These are phyloP conservation scores for Cynopterus sphinx DNA, from an alignment of 2,797 vertebrate genomes.

Conservation along the genomic window DNA sequence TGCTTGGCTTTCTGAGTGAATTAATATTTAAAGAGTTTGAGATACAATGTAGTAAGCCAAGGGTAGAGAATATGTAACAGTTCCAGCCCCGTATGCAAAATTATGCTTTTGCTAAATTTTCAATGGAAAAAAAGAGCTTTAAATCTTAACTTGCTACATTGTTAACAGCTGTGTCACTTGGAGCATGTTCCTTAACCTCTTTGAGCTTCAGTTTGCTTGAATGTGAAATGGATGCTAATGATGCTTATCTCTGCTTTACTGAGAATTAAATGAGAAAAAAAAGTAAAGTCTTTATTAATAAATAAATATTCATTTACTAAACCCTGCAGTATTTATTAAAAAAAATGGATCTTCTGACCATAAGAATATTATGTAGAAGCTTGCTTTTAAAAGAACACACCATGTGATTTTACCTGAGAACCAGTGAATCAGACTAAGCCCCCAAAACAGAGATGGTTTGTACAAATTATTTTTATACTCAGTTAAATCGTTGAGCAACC, in stretches of 20 bases:
- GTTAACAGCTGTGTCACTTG: constrained; percentile 8
- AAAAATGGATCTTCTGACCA: not conserved
- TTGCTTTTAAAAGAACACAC: not conserved
- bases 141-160: not conserved
- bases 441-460: not conserved
- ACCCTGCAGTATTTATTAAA: not conserved
- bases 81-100: not conserved
- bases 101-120: constrained; percentile 37
- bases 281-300: constrained; percentile 39
- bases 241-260: constrained; percentile 3
- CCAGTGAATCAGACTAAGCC: not conserved
- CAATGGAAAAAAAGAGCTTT: not conserved
- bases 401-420: not conserved
- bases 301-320: constrained; percentile 54
- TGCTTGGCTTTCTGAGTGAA: constrained; percentile 58
- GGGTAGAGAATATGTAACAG: constrained; percentile 17
- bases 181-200: constrained; percentile 37
- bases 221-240: constrained; percentile 48
- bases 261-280: constrained; percentile 37
- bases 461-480: not conserved
- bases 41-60: constrained; percentile 26
- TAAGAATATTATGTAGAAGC: not conserved
- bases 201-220: constrained; percentile 40
- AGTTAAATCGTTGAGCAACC: not conserved
- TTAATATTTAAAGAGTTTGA: constrained; percentile 70